Evolutionary conservation across 2,797 vertebrate genomes (phyloP).

Genomic region (Ctenopoma multispine): DNA sequence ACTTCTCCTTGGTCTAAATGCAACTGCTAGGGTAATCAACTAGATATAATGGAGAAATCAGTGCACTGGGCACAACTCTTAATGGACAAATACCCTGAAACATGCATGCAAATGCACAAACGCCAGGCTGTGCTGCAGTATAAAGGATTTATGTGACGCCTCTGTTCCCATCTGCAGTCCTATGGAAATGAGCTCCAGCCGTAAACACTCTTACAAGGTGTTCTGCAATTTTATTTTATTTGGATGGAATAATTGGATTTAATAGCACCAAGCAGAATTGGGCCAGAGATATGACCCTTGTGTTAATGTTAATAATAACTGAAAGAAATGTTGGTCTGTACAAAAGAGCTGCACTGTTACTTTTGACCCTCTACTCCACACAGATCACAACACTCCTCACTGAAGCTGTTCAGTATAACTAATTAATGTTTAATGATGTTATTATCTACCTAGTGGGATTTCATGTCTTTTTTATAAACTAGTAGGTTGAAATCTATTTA

Average conservation of each 20-base stretch:
- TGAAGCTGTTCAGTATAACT: slow-evolving; percentile 13
- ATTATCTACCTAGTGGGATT: slow-evolving; percentile 19
- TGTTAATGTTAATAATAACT: slow-evolving; percentile 29
- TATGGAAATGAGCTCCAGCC: slow-evolving; percentile 48
- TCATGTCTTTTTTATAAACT: slow-evolving; percentile 15
- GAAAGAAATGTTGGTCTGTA: slow-evolving; percentile 26
- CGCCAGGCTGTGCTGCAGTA: slow-evolving; percentile 43
- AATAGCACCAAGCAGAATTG: slow-evolving; percentile 29
- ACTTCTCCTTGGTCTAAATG: slow-evolving; percentile 78
- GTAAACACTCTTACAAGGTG: slow-evolving; percentile 60
- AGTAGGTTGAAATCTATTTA: slow-evolving; percentile 11
- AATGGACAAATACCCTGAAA: slow-evolving; percentile 77
- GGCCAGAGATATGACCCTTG: slow-evolving; percentile 20
- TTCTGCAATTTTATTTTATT: slow-evolving; percentile 62
- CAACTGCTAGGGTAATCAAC: slow-evolving; percentile 76
- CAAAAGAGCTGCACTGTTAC: slow-evolving; percentile 8
- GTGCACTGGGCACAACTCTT: slow-evolving; percentile 71
- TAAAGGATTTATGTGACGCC: slow-evolving; percentile 71
- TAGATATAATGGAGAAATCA: slow-evolving; percentile 77
- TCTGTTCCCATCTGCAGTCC: slow-evolving; percentile 65
- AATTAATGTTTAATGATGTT: slow-evolving; percentile 28
- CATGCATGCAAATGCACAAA: slow-evolving; percentile 67
- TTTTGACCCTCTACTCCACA: slow-evolving; percentile 19
- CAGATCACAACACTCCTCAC: slow-evolving; percentile 26
- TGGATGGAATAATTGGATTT: slow-evolving; percentile 50